These are phyloP conservation scores for Andinoacara biseriatus DNA, from an alignment of 2,113 vertebrate genomes.

Conservation along the genomic window DNA sequence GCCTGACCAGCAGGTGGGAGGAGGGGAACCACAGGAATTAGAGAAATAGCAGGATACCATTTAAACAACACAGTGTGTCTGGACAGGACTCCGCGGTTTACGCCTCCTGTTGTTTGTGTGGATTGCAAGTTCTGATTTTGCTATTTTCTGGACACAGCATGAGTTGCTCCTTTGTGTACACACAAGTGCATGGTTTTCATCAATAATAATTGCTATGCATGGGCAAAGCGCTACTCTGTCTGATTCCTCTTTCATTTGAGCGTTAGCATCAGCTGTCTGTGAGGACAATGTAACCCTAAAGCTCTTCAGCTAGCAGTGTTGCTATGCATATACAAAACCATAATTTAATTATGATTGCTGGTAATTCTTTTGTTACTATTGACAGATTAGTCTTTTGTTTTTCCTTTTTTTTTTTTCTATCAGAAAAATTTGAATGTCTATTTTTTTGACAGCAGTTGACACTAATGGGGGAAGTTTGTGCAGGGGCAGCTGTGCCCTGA, in stretches of 20 bases:
- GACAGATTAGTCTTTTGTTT: neutral
- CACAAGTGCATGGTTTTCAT: neutral
- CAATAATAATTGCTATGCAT: constrained; percentile 4
- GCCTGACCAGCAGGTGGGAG: constrained; percentile 36
- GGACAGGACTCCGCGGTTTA: neutral
- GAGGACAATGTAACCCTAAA: neutral
- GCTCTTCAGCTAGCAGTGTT: neutral
- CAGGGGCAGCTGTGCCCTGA: neutral
- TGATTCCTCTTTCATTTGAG: neutral
- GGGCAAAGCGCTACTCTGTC: neutral
- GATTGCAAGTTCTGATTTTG: neutral
- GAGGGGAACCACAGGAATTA: constrained; percentile 44
- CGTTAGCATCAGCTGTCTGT: neutral
- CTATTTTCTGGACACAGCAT: neutral
- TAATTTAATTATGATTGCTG: neutral
- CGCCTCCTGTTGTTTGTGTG: constrained; percentile 1
- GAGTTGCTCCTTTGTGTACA: neutral
- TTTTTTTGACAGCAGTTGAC: constrained; percentile 15
- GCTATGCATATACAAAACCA: neutral
- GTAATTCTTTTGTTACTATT: constrained; percentile 10
- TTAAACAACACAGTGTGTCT: constrained; percentile 52
- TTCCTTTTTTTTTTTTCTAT: neutral
- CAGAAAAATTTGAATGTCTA: constrained; percentile 14
- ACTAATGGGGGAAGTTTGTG: constrained; percentile 25
- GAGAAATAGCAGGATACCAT: constrained; percentile 41